Evolutionary conservation across 1,140 invertebrate genomes (phyloP), one percentile per base, ranked within the genome.

Genomic region (Euborellia annulipes): DNA sequence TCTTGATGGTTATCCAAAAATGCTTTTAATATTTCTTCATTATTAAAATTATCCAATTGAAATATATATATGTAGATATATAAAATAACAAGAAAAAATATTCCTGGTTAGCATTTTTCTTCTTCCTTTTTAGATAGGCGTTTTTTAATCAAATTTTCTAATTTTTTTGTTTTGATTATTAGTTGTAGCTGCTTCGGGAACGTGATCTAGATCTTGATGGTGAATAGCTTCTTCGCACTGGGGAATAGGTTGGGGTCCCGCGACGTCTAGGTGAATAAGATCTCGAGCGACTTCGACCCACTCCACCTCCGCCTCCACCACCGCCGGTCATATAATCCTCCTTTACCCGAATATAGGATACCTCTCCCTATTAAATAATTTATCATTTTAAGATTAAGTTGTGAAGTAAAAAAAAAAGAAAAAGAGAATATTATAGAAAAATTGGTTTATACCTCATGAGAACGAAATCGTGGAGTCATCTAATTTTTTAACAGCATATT

Each of bases 381-480:
- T 23, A 3, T 4, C 3, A 3, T 14, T 3, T 6, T 14, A 9
- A n/a, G 18, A 11, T 19, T 9, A 9, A 14, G 11, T 30, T 23
- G 30, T 43, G 3, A 27, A 13, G 9, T 19, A 17, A 41, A 14
- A 19, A 14, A 19, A 13, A 21, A 41, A 18, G 20, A 42, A 9
- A 42, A 8, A 13, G 3, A 42, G 3, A 11, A 17, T 39, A 20
- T 20, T 18, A 46, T 13, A 22, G 11, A 2, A 19, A 9, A 19
- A 18, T 19, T 39, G 14, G 13, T 32, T 14, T 60, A 57, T 67
- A 95, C 93, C 79, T 98, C 94, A 62, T 98, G 95, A 23, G 93
- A 98, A 58, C 91, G 75, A 65, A 98, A 98, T 61, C 93, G 75
- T 0, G 93, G n/a, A 93, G 61, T 98, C 94, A 59, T 98, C 92